phyloP scores from a whole-genome alignment of 2,797 vertebrate genomes.

The Tragelaphus oryx region DNA sequence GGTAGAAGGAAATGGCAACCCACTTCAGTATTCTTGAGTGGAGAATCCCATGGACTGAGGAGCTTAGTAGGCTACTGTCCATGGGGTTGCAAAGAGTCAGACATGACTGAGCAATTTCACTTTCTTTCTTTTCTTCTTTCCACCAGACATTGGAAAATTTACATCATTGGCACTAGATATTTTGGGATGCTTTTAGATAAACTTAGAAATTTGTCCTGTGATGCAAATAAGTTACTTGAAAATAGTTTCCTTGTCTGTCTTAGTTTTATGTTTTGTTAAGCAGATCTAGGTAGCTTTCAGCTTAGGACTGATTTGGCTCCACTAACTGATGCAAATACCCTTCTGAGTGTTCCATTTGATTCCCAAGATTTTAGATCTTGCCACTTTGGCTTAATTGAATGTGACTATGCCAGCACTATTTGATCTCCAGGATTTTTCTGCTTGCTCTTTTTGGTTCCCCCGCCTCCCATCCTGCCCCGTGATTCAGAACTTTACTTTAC shows the following conservation, averaged over 20 bases:
- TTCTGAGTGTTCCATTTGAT: not conserved
- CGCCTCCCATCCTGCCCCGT: not conserved
- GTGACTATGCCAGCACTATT: not conserved
- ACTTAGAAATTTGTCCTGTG: not conserved
- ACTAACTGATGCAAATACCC: not conserved
- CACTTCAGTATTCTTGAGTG: not conserved
- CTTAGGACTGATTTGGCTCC: not conserved
- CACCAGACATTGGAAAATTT: not conserved
- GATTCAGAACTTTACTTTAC: not conserved
- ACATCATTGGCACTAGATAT: not conserved
- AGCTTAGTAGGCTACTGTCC: not conserved
- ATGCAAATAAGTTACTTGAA: not conserved
- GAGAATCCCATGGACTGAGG: not conserved
- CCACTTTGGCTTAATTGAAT: not conserved
- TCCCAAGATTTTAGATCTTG: not conserved
- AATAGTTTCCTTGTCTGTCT: not conserved
- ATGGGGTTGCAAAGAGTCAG: not conserved
- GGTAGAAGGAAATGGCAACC: not conserved
- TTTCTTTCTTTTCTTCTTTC: not conserved
- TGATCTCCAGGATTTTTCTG: not conserved
- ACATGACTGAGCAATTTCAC: not conserved
- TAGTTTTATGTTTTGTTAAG: not conserved
- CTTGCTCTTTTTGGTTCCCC: not conserved
- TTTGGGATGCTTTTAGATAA: not conserved
- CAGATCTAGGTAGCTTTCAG: not conserved